A percentile compares a stretch with the other conserved stretches of the same genome.
Evolutionary conservation across 2,888 invertebrate species (phyloP).

Genomic region (Coenonympha arcania): DNA sequence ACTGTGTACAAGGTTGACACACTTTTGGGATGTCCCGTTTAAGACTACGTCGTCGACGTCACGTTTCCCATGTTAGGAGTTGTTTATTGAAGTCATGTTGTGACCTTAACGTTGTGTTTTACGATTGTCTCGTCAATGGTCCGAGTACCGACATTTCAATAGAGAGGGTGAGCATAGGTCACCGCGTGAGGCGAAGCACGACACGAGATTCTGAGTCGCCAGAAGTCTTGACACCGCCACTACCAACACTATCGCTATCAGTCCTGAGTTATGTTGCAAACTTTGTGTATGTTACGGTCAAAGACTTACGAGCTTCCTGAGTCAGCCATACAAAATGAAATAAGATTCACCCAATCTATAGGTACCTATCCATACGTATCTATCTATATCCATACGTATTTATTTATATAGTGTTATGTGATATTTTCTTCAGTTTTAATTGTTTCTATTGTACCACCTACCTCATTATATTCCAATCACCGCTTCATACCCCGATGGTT

Average conservation of each 20-base stretch:
- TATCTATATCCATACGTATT: too few species aligned
- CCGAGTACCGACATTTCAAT: slow-evolving; percentile 72
- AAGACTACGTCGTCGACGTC: slow-evolving; percentile 57
- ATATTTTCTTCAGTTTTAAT: too few species aligned
- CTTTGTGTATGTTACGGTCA: slow-evolving; percentile 1
- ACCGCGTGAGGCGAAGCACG: slow-evolving; percentile 64
- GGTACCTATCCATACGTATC: not conserved
- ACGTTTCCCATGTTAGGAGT: slow-evolving; percentile 69
- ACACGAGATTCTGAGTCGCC: slow-evolving; percentile 45
- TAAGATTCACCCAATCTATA: too few species aligned
- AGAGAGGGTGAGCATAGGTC: slow-evolving; percentile 68
- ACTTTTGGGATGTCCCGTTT: slow-evolving; percentile 59
- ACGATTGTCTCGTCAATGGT: slow-evolving; percentile 72
- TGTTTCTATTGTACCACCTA: too few species aligned
- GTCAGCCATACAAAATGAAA: not conserved
- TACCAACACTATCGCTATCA: slow-evolving; percentile 21
- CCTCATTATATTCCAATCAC: too few species aligned
- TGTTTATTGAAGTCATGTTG: slow-evolving; percentile 73
- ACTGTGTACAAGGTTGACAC: slow-evolving; percentile 58
- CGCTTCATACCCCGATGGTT: too few species aligned
- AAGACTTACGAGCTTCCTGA: not conserved
- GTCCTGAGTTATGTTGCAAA: slow-evolving; percentile 8
- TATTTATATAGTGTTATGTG: too few species aligned
- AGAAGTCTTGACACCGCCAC: slow-evolving; percentile 27
- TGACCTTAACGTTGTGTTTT: slow-evolving; percentile 73